Evolutionary conservation across 2,888 invertebrate species (phyloP).

Genomic region (Oscheius sp.): DNA sequence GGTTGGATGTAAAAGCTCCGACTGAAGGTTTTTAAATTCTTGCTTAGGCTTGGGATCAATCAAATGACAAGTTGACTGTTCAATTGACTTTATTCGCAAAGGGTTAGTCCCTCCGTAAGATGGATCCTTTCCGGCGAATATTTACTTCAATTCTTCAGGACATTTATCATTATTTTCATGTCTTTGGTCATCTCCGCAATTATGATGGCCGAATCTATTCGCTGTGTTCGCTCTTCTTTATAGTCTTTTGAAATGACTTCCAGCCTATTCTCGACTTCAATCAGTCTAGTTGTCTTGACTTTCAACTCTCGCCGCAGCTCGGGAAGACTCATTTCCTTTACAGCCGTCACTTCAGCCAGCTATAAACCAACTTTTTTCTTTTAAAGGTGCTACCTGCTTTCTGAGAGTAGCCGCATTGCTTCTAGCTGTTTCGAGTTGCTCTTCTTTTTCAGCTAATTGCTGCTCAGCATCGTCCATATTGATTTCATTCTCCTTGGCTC

Average conservation of each 20-base stretch:
- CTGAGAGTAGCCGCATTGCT: not conserved
- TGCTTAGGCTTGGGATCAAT: no score
- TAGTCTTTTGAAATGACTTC: not conserved
- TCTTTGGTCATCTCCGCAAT: conserved; percentile 23
- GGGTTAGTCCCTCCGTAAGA: no score
- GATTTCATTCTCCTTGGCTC: conserved; percentile 3
- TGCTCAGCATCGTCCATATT: not conserved
- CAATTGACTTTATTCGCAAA: no score
- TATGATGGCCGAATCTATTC: conserved; percentile 5
- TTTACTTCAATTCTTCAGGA: conserved; percentile 6
- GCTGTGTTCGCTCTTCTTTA: conserved; percentile 15
- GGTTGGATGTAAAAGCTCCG: no score
- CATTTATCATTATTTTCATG: conserved; percentile 11
- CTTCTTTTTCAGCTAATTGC: conserved; percentile 4
- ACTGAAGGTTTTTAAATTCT: no score
- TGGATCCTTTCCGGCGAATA: no score
- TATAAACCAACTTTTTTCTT: not conserved
- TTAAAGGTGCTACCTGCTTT: not conserved
- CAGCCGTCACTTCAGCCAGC: conserved; percentile 18
- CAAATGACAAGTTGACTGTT: no score
- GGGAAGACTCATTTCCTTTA: conserved; percentile 9
- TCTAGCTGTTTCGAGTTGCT: conserved; percentile 2
- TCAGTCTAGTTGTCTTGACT: conserved; percentile 1
- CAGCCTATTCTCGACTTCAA: conserved; percentile 21
- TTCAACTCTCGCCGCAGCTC: conserved; percentile 19